phyloP scores from a whole-genome alignment of 2,797 vertebrate genomes.

The Eulemur coronatus region DNA sequence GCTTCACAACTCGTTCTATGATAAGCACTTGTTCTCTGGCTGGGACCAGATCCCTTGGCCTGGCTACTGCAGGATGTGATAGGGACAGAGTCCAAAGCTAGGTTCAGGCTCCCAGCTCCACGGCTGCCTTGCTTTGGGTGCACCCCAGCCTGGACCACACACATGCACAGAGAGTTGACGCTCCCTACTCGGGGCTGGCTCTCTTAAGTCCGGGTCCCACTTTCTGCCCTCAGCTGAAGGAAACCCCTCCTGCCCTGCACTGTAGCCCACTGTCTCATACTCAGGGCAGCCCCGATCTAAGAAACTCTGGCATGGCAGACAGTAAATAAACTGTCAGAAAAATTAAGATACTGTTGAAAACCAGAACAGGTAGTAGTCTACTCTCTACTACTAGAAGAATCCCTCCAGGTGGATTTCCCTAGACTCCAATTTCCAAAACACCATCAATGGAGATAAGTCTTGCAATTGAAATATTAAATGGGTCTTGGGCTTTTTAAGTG shows the following conservation, averaged over 20 bases:
- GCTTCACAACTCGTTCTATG: conserved; percentile 72
- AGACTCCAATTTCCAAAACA: neutral
- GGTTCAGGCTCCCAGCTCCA: neutral
- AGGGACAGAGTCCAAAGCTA: conserved; percentile 72
- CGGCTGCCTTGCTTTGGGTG: neutral
- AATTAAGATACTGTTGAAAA: conserved; percentile 22
- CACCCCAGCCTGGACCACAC: neutral
- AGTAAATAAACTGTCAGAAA: neutral
- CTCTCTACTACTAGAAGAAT: neutral
- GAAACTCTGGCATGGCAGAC: neutral
- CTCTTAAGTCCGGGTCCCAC: neutral
- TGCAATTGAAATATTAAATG: neutral
- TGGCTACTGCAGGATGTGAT: conserved; percentile 69
- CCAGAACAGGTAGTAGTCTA: neutral
- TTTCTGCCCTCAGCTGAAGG: neutral
- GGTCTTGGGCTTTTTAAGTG: conserved; percentile 38
- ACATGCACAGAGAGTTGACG: neutral
- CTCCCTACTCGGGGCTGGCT: neutral
- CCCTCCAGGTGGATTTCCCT: neutral
- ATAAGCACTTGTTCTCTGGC: conserved; percentile 77
- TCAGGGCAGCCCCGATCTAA: neutral
- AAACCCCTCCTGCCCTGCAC: neutral
- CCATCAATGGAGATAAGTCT: conserved; percentile 30
- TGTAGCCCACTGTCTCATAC: neutral
- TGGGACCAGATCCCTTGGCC: conserved; percentile 77